These are phyloP conservation scores for Dryas iulia DNA, from an alignment of 1,140 invertebrate genomes.

Conservation along the genomic window DNA sequence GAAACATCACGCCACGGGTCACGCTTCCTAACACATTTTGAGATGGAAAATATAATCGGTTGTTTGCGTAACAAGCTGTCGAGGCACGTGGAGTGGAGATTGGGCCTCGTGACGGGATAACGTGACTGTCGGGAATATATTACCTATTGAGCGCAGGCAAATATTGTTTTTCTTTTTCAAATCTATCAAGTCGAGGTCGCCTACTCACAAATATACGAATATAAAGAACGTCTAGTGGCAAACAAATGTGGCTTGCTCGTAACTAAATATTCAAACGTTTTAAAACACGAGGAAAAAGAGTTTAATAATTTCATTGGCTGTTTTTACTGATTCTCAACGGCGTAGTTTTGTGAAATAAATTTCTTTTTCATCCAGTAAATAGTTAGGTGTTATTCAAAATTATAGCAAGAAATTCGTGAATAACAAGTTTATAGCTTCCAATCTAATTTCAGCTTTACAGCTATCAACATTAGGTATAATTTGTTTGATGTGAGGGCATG, in stretches of 20 bases:
- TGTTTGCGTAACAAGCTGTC: constrained; percentile 38
- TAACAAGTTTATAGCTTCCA: constrained; percentile 38
- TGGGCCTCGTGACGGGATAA: constrained; percentile 46
- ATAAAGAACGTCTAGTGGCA: neutral
- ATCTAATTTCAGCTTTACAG: constrained; percentile 33
- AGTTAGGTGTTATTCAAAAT: constrained; percentile 38
- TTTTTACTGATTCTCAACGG: constrained; percentile 11
- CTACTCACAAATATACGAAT: constrained; percentile 11
- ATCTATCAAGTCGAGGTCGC: constrained; percentile 14
- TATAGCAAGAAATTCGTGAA: constrained; percentile 54
- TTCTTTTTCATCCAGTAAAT: constrained; percentile 35
- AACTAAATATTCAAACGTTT: neutral
- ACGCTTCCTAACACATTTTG: constrained; percentile 25
- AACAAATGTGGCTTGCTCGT: neutral
- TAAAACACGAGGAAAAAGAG: constrained; percentile 11
- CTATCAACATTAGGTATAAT: constrained; percentile 42
- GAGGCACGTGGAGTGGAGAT: constrained; percentile 39
- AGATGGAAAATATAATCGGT: constrained; percentile 40
- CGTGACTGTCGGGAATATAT: constrained; percentile 44
- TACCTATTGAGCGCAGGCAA: constrained; percentile 24
- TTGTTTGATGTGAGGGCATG: constrained; percentile 42
- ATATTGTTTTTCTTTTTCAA: constrained; percentile 20
- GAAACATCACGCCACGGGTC: constrained; percentile 13
- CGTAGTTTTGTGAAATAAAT: constrained; percentile 28
- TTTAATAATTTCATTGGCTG: neutral